A percentile compares a stretch with the other conserved stretches of the same genome.
Conservation (phyloP, 2,113 vertebrate species). For the Pantherophis guttatus region DNA sequence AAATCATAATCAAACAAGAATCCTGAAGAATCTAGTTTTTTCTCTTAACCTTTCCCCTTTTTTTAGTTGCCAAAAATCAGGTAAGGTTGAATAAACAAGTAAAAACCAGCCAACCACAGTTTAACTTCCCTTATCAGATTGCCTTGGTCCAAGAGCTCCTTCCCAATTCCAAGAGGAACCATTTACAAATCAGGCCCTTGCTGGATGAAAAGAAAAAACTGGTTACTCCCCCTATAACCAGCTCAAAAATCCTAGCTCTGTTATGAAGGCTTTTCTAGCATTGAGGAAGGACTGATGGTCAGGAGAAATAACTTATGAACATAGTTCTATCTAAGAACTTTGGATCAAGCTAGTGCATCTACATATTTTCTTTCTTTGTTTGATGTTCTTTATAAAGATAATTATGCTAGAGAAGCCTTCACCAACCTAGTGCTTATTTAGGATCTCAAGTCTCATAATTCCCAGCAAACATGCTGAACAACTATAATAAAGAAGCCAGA, state of each 20-base stretch:
- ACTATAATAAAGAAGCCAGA: neutral
- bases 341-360: neutral
- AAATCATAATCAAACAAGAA: neutral
- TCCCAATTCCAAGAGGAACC: neutral
- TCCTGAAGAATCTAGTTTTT: neutral
- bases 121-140: neutral
- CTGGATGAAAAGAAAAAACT: neutral
- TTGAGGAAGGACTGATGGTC: neutral
- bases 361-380: neutral
- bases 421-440: neutral
- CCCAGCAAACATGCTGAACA: neutral
- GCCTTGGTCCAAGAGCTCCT: neutral
- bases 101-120: neutral
- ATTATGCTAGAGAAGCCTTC: neutral
- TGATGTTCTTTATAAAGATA: neutral
- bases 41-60: neutral
- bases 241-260: neutral
- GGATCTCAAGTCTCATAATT: neutral
- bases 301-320: neutral
- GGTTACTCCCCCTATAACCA: neutral
- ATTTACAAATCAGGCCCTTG: neutral
- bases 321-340: neutral
- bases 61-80: neutral
- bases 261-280: neutral
- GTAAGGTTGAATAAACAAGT: neutral